Evolutionary conservation across 2,888 invertebrate species (phyloP).

Genomic region (Axea sp.): DNA sequence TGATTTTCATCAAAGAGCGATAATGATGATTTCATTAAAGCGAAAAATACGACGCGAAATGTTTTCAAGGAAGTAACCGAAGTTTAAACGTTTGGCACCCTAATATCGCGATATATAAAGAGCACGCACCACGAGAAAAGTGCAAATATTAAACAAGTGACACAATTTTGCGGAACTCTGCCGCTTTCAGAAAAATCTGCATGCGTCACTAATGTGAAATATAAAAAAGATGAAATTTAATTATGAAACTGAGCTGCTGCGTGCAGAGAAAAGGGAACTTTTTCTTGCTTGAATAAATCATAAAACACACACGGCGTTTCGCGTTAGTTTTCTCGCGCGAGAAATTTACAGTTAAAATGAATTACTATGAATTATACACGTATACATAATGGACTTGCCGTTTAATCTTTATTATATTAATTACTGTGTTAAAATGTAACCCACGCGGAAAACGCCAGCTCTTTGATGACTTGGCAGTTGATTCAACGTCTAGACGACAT

Average conservation of each 20-base stretch:
- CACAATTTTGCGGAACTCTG: conserved; percentile 21
- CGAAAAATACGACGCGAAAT: no score
- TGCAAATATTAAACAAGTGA: conserved; percentile 40
- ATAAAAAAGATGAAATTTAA: conserved; percentile 53
- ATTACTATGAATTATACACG: conserved; percentile 42
- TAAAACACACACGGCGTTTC: conserved; percentile 51
- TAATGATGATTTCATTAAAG: no score
- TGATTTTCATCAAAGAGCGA: no score
- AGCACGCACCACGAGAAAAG: not conserved
- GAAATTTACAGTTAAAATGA: conserved; percentile 57
- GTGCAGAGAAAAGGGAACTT: conserved; percentile 49
- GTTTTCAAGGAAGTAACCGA: no score
- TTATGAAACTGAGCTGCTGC: conserved; percentile 52
- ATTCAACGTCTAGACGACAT: no score
- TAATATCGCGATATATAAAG: no score
- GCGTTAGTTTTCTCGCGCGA: conserved; percentile 53
- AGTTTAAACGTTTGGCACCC: no score
- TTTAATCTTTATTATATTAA: conserved; percentile 2
- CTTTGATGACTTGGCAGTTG: no score
- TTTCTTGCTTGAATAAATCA: conserved; percentile 58
- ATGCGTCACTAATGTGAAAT: conserved; percentile 38
- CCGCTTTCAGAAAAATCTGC: conserved; percentile 38
- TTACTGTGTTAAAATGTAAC: not conserved
- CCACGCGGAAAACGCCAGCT: not conserved
- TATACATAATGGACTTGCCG: not conserved